Base-by-base conservation (phyloP, 1,140 invertebrate species). In the Bombus vancouverensis region DNA sequence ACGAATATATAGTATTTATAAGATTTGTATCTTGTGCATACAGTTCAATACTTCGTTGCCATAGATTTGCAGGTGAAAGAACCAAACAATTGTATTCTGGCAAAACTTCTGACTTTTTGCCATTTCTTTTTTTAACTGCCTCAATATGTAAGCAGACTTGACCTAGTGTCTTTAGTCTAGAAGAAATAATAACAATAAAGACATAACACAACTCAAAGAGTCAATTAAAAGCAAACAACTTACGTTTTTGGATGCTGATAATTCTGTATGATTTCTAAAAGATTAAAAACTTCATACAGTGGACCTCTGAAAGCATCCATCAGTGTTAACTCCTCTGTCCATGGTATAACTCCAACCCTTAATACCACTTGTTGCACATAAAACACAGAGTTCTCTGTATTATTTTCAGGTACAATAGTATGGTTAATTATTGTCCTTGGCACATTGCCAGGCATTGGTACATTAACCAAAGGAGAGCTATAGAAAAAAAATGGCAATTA, bases 21-120 rank as follows among this genome's bases (percentile, higher is more conserved):
- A 98, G 96, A 92, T 98, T 97, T 28, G 96, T 96, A 93, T 98
- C 98, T 82, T 97, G 95, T 62, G 97, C 96, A 92, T 98, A 98
- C 44, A 96, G 95, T 90, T 97, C 96, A 12, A 97, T 95, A 94
- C 98, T 98, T 92, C 98, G 97, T 85, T 97, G 96, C 99, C 99
- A 99, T 44, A 99, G 96, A 95, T 99, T 99, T 1, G 98, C 98
- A 1, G 99, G 99, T 6, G 98, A 99, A 0, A 99, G 93, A n/a
- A 98, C 95, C 1, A 99, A 95, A 94, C 99, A 99, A 93, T 97
- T 98, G 93, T 98, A 99, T 93, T 99, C 97, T 0, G 99, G 98
- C 44, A 99, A 95, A 83, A 98, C 95, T 18, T 96, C 94, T 59
- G 94, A 93, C 91, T 95, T 96, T 91, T 96, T 95, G 89, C 95